Evolutionary conservation across 2,888 invertebrate genomes (phyloP), one percentile per base, ranked within the genome.

Genomic region (Notodonta dromedarius): DNA sequence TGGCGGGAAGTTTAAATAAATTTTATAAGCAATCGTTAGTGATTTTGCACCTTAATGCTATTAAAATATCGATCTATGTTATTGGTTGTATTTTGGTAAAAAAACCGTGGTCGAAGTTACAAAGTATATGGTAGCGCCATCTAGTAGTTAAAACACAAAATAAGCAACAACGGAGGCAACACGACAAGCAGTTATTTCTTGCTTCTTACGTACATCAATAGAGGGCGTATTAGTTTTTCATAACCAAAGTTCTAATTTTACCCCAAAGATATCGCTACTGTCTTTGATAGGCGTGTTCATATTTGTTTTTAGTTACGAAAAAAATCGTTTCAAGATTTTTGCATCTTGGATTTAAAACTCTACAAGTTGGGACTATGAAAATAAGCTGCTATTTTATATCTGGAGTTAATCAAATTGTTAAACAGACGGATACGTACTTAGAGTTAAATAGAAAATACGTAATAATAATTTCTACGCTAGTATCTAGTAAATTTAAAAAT

Each of bases 21-120:
- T 73, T 66, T 57, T 65, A 46, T 73, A 70, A 74, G 71, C 68
- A 57, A 48, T 40, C 56, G 24, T 65, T 52, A 40, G 62, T 54
- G 59, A 55, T 63, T 62, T 62, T 61, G 57, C 55, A 51, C n/a
- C 6, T 24, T 24, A 24, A 24, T 24, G 24, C 24, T 24, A 24
- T 24, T 24, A 24, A 1, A 24, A 24, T 24, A 24, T 24, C 24
- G 24, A 24, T 51, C 11, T 24, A 14, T 7, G 13, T 11, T 51
- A 35, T 35, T 35, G 35, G 35, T 35, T 24, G 24, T 24, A 24
- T 40, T 40, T 40, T 40, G 40, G 9, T 40, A 40, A 5, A 40
- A 40, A 35, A 3, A 35, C 7, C 35, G 11, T 42, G 4, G 42
- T 9, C 9, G 8, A 2, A 46, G n/a, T n/a, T 16, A 50, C 7